Conservation (phyloP, 1,140 invertebrate genomes). For the Zaprionus davidi region DNA sequence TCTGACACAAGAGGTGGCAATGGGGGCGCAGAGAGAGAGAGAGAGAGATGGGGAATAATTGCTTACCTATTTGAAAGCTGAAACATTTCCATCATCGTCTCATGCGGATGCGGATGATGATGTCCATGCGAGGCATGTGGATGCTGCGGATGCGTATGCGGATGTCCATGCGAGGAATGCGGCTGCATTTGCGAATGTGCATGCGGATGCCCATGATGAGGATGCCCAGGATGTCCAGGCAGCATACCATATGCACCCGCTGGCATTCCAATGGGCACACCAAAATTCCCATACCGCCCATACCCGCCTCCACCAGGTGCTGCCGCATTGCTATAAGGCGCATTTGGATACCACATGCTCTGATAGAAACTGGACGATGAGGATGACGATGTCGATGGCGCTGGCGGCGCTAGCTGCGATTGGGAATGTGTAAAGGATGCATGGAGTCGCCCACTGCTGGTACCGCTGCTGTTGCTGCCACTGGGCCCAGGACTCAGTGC, state of each 20-base stretch:
- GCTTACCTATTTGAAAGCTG: conserved; percentile 83
- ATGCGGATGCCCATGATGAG: conserved; percentile 39
- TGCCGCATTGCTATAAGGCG: conserved; percentile 54
- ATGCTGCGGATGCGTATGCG: conserved; percentile 24
- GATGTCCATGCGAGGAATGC: conserved; percentile 24
- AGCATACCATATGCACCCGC: conserved; percentile 24
- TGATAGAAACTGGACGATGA: conserved; percentile 56
- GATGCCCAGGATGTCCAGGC: conserved; percentile 19
- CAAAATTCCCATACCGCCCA: conserved; percentile 32
- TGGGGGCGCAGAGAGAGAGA: neutral
- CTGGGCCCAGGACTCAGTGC: neutral
- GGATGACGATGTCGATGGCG: conserved; percentile 11
- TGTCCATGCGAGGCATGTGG: conserved; percentile 39
- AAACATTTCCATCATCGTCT: conserved; percentile 82
- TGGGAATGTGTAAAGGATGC: conserved; percentile 65
- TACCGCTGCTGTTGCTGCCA: neutral
- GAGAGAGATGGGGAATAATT: neutral
- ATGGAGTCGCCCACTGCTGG: conserved; percentile 26
- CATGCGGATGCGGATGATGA: conserved; percentile 63
- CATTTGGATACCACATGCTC: conserved; percentile 82
- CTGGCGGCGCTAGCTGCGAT: conserved; percentile 23
- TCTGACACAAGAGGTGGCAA: neutral
- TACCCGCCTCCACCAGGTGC: neutral
- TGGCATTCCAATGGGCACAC: conserved; percentile 5
- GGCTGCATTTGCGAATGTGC: conserved; percentile 39